Evolutionary conservation across 2,113 vertebrate genomes (phyloP), one percentile per base, ranked within the genome.

Genomic region (Brachyhypopomus gauderio): DNA sequence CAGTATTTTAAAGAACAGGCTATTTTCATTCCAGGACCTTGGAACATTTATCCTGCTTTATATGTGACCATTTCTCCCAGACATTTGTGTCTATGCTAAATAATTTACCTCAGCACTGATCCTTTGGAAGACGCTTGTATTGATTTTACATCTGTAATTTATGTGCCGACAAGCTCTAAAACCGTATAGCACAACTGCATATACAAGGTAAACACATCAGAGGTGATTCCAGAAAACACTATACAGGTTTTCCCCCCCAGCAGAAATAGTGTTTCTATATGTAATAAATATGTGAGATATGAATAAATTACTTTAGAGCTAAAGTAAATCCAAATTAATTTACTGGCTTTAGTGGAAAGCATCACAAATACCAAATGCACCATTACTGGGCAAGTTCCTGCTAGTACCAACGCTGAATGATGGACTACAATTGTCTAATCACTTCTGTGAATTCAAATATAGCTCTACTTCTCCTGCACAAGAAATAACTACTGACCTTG

Each of bases 101-200:
- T 69, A n/a, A 69, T 78, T 77, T 69, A 69, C 27, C 48, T 36
- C 20, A 30, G 11, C 48, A 41, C 22, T 64, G n/a, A 67, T 67
- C 45, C 45, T 62, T 27, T 55, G 9, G 7, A 14, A 66, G 17
- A 22, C 3, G 36, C 19, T 5, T 3, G 45, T 22, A 56, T 7
- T 67, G 25, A 58, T 69, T 77, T 66, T 34, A 66, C 23, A 34
- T 52, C 11, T 22, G 12, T 76, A n/a, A 78, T 69, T 58, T 19
- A 78, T 45, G 17, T 34, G 60, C n/a, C 59, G 20, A 74, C 20
- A 74, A 12, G 22, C 36, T 74, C 27, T 36, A 22, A n/a, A 74
- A 36, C 25, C 22, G 2, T 36, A 12, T 20, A 52, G 23, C 75
- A 66, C 14, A 67, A 30, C 60, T 64, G n/a, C 62, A 22, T 0